Evolutionary conservation across 2,797 vertebrate genomes (phyloP), one percentile per base, ranked within the genome.

Genomic region (Protonibea diacanthus): DNA sequence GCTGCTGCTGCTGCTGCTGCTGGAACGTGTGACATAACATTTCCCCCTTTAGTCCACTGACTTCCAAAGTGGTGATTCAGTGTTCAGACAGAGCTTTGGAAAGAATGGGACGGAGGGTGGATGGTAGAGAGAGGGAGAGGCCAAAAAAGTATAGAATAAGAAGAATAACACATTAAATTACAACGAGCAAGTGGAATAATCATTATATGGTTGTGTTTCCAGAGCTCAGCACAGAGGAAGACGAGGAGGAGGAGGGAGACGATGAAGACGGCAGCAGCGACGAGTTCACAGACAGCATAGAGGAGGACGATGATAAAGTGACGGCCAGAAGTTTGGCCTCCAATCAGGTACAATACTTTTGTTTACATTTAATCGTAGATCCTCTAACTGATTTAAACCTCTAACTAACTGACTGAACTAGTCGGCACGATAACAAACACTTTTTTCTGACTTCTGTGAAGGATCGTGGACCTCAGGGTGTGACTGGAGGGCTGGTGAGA

Each of bases 271-370:
- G 92, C 64, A 93, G 92, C 64, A 96, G 95, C 78, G 95, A 96
- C 0, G 96, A 95, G 81, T 97, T 97, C 88, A 95, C 96, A 0
- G 93, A 96, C 93, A 96, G 95, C 83, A 94, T 95, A 15, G 96
- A 98, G 89, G 95, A 97, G 48, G 95, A 95, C 52, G 92, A 92
- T 10, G 79, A 90, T 47, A 94, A 88, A 86, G 81, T 93, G 76
- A 92, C 85, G 0, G 64, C 89, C 69, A 93, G 80, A 79, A 89
- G 85, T 86, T 85, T 92, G 45, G 88, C 80, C 18, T 83, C 82
- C 5, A 18, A 68, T 61, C 86, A 92, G 93, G 95, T 96, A 87
- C 74, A 73, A 23, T 1, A 15, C 45, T 29, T 47, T 2, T 33
- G 45, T 21, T 51, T 29, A 27, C 4, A 12, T 58, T 58, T 67